These are phyloP conservation scores for Protodeltote pygarga DNA, from an alignment of 2,888 invertebrate genomes.

Conservation along the genomic window DNA sequence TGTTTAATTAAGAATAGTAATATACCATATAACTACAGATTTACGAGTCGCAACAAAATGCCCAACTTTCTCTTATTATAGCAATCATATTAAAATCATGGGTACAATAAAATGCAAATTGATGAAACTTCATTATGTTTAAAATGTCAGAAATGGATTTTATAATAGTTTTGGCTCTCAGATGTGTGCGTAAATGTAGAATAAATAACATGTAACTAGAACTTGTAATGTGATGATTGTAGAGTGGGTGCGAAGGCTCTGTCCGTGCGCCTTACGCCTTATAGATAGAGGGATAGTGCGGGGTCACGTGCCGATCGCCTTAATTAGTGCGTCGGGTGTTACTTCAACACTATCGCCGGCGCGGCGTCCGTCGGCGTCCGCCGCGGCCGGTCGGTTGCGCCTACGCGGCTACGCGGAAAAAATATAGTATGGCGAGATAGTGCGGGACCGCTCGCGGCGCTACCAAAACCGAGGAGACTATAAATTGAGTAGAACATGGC, in stretches of 20 bases:
- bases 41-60: constrained; percentile 14
- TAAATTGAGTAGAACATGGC: constrained; percentile 72
- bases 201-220: neutral
- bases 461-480: constrained; percentile 69
- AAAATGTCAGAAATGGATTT: neutral
- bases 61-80: constrained; percentile 36
- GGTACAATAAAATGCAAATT: constrained; percentile 31
- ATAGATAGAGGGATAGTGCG: neutral
- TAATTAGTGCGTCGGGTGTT: constrained; percentile 13
- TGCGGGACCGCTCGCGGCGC: constrained; percentile 74
- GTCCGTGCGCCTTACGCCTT: neutral
- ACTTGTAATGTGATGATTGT: neutral
- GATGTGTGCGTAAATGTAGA: too few relatives aligned
- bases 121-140: constrained; percentile 3
- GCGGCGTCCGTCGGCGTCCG: constrained; percentile 35
- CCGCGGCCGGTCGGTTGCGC: constrained; percentile 34
- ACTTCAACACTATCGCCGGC: neutral
- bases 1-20: constrained; percentile 26
- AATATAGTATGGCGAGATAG: constrained; percentile 25
- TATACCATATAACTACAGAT: constrained; percentile 24
- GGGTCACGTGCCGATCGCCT: constrained; percentile 1
- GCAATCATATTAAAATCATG: constrained; percentile 21
- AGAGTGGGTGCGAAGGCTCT: neutral
- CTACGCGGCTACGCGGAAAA: constrained; percentile 25
- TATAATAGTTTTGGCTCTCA: neutral